Evolutionary conservation across 1,140 invertebrate genomes (phyloP).

Genomic region (Drosophila ficusphila): DNA sequence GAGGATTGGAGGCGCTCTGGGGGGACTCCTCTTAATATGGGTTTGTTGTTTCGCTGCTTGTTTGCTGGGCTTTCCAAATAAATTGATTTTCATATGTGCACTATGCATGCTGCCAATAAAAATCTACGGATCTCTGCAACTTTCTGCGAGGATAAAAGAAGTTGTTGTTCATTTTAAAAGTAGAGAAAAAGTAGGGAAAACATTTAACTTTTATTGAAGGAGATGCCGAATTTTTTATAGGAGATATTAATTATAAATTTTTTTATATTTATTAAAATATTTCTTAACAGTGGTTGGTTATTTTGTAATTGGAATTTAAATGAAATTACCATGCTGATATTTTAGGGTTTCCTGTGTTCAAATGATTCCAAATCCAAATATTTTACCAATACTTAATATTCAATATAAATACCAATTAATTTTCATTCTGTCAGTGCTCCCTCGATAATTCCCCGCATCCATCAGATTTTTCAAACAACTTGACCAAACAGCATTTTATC

Average conservation of each 20-base stretch:
- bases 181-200: background rate
- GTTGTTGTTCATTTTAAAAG: conserved; percentile 4
- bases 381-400: too few relatives aligned
- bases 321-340: too few relatives aligned
- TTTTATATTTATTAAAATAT: too few relatives aligned
- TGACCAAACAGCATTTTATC: background rate
- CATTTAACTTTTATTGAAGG: background rate
- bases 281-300: too few relatives aligned
- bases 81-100: conserved; percentile 60
- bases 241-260: too few relatives aligned
- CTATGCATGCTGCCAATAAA: background rate
- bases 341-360: too few relatives aligned
- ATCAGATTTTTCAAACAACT: background rate
- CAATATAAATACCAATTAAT: too few relatives aligned
- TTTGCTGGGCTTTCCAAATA: conserved; percentile 49
- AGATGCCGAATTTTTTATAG: too few relatives aligned
- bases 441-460: background rate
- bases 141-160: background rate
- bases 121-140: conserved; percentile 2
- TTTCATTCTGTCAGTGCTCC: too few relatives aligned
- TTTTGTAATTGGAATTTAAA: too few relatives aligned
- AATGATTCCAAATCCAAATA: too few relatives aligned
- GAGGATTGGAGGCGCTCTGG: too few relatives aligned
- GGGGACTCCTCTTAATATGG: conserved; percentile 57
- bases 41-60: conserved; percentile 30